Evolutionary conservation across 2,888 invertebrate genomes (phyloP).

Genomic region (Drosophila buzzatii): DNA sequence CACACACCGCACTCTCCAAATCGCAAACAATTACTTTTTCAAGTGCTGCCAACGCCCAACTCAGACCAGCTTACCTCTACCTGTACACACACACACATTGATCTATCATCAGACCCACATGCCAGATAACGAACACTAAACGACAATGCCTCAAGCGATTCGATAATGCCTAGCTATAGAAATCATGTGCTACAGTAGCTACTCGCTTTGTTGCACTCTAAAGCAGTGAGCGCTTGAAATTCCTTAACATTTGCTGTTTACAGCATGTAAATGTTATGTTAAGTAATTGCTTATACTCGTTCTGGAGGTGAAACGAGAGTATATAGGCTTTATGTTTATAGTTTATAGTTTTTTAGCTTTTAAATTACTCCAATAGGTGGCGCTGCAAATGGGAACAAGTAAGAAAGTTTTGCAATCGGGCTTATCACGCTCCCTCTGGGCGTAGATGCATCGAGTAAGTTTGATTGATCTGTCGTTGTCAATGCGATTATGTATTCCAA

Average conservation of each 20-base stretch:
- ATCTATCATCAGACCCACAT: constrained; percentile 62
- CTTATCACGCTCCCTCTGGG: too few relatives aligned
- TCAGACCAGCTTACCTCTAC: constrained; percentile 51
- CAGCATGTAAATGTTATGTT: neutral
- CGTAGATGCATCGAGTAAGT: too few relatives aligned
- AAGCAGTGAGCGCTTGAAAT: neutral
- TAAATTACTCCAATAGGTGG: too few relatives aligned
- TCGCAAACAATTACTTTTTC: constrained; percentile 82
- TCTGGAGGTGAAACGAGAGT: too few relatives aligned
- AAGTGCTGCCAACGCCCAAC: constrained; percentile 60
- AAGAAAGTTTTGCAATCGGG: too few relatives aligned
- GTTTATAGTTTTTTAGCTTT: too few relatives aligned
- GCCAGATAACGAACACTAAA: constrained; percentile 64
- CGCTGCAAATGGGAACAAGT: too few relatives aligned
- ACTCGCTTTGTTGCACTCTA: constrained; percentile 8
- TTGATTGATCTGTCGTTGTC: too few relatives aligned
- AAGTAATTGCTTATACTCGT: neutral
- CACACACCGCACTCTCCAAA: constrained; percentile 73
- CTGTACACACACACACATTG: constrained; percentile 51
- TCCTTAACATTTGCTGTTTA: neutral
- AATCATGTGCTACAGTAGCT: constrained; percentile 26
- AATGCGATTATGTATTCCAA: too few relatives aligned
- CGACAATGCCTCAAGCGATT: constrained; percentile 55
- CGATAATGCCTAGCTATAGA: constrained; percentile 28
- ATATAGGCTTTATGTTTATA: neutral